Conservation (phyloP, 2,888 invertebrate species). For the Myopa testacea region DNA sequence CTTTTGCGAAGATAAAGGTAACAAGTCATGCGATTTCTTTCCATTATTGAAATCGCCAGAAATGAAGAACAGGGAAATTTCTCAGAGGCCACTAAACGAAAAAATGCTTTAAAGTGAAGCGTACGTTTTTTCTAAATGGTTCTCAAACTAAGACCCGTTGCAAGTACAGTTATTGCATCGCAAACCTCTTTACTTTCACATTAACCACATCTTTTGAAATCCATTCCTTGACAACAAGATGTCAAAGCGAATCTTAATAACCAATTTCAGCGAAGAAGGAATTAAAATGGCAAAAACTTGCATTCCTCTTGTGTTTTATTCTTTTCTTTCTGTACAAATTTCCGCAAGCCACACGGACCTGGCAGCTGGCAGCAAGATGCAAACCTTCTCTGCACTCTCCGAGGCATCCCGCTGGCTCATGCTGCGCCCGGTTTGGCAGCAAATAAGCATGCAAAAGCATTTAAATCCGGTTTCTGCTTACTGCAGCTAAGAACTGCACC, state of each 20-base stretch:
- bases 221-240: background rate
- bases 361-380: constrained; percentile 17
- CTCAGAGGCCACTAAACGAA: too few species aligned
- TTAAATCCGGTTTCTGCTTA: constrained; percentile 32
- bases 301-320: background rate
- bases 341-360: background rate
- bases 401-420: background rate
- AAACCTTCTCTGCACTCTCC: background rate
- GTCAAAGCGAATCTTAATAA: background rate
- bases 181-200: too few species aligned
- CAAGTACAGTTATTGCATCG: too few species aligned
- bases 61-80: too few species aligned
- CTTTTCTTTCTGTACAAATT: background rate
- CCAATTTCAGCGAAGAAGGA: background rate
- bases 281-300: background rate
- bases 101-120: too few species aligned
- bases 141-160: too few species aligned
- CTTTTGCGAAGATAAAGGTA: too few species aligned
- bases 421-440: background rate
- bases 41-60: too few species aligned
- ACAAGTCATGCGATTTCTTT: too few species aligned
- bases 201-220: too few species aligned
- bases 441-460: constrained; percentile 23
- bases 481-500: background rate
- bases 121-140: too few species aligned